These are phyloP conservation scores for Oncorhynchus tshawytscha DNA, from an alignment of 2,113 vertebrate genomes.

Conservation along the genomic window DNA sequence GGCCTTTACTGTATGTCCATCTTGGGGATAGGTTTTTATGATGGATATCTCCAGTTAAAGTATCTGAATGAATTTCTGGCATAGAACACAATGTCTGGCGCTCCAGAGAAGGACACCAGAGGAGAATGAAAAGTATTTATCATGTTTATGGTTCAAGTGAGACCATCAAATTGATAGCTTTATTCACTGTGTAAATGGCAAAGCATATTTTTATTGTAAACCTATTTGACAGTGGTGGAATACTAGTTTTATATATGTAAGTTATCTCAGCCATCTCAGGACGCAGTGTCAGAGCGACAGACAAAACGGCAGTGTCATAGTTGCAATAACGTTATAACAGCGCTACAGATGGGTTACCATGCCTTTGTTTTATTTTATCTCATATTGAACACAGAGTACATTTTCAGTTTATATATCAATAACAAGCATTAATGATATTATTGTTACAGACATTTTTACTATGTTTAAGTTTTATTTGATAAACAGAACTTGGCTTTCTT, in stretches of 20 bases:
- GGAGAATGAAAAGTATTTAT: constrained; percentile 64
- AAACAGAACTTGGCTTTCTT: not conserved
- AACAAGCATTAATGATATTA: not conserved
- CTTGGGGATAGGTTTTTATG: constrained; percentile 39
- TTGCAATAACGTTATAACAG: not conserved
- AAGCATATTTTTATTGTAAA: not conserved
- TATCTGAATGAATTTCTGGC: constrained; percentile 45
- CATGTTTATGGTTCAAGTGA: constrained; percentile 20
- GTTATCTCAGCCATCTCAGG: not conserved
- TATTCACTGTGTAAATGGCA: not conserved
- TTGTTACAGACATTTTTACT: not conserved
- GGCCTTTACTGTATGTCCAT: constrained; percentile 33
- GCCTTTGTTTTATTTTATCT: not conserved
- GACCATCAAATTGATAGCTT: not conserved
- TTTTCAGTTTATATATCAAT: not conserved
- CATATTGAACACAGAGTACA: not conserved
- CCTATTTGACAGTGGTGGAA: not conserved
- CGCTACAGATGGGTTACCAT: not conserved
- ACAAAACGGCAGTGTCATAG: not conserved
- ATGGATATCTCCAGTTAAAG: constrained; percentile 58
- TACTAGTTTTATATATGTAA: not conserved
- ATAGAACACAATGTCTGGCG: constrained; percentile 13
- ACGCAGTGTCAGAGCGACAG: not conserved
- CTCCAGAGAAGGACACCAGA: no score
- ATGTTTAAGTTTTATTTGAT: not conserved